Conservation (phyloP, 2,888 invertebrate species). For the Deilephila porcellus region DNA sequence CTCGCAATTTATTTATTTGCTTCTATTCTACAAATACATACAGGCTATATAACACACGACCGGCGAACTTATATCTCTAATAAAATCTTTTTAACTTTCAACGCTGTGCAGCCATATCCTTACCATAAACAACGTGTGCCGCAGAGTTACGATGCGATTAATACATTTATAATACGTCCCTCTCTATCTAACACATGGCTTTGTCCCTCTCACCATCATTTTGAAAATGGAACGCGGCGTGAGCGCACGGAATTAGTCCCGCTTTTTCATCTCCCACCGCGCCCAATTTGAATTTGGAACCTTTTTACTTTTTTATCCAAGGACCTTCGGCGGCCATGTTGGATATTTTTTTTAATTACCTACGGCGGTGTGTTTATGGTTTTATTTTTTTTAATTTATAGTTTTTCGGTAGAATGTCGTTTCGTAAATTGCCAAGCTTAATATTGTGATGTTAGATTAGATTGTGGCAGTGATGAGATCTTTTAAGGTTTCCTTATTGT, state of each 20-base stretch:
- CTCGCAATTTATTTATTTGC: not conserved
- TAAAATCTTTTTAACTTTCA: slow-evolving; percentile 27
- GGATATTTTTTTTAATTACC: slow-evolving; percentile 59
- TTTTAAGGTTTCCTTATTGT: slow-evolving; percentile 23
- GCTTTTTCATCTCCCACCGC: slow-evolving; percentile 80
- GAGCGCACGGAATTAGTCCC: slow-evolving; percentile 80
- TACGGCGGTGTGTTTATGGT: slow-evolving; percentile 46
- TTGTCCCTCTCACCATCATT: slow-evolving; percentile 62
- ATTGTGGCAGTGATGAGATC: slow-evolving; percentile 15
- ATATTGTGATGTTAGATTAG: slow-evolving; percentile 27
- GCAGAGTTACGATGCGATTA: slow-evolving; percentile 79
- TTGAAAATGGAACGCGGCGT: slow-evolving; percentile 76
- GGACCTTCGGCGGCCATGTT: slow-evolving; percentile 75
- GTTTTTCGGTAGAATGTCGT: slow-evolving; percentile 30
- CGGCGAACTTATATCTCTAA: slow-evolving; percentile 21
- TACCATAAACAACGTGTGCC: slow-evolving; percentile 72
- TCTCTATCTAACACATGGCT: slow-evolving; percentile 47
- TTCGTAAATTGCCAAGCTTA: slow-evolving; percentile 37
- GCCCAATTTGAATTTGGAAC: slow-evolving; percentile 66
- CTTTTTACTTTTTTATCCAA: slow-evolving; percentile 58
- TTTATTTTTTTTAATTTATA: slow-evolving; percentile 36
- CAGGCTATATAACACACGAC: slow-evolving; percentile 1
- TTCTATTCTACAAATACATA: slow-evolving; percentile 3
- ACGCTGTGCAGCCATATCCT: slow-evolving; percentile 26
- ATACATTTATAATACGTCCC: slow-evolving; percentile 73